Conservation (phyloP, 2,797 vertebrate species). For the Manis javanica region DNA sequence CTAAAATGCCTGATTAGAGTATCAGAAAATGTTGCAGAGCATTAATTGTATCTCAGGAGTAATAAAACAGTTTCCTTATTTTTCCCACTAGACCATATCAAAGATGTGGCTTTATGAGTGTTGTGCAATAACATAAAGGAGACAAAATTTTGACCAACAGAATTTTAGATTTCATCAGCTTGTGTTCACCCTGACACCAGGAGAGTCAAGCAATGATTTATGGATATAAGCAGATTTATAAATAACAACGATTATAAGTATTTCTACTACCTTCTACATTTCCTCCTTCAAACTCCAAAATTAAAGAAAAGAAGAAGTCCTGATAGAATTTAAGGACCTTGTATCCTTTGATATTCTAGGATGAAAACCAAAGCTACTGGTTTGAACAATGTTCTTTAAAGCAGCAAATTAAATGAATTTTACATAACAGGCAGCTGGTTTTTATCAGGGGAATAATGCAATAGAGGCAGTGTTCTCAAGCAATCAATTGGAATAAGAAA, state of each 20-base stretch:
- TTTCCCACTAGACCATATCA: neutral
- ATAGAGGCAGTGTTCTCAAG: slow-evolving; percentile 14
- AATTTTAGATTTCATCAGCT: neutral
- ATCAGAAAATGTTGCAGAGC: neutral
- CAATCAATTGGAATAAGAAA: slow-evolving; percentile 56
- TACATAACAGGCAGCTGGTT: slow-evolving; percentile 25
- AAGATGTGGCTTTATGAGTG: neutral
- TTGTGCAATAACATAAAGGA: neutral
- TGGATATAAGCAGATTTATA: neutral
- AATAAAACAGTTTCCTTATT: neutral
- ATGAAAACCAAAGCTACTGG: slow-evolving; percentile 53
- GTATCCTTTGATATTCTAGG: slow-evolving; percentile 52
- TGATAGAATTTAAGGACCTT: neutral
- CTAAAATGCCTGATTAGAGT: neutral
- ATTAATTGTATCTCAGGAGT: neutral
- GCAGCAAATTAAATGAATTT: slow-evolving; percentile 58
- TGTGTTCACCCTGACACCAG: neutral
- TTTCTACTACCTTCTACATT: neutral
- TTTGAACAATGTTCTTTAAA: slow-evolving; percentile 52
- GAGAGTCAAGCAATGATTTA: neutral
- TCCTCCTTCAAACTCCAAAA: neutral
- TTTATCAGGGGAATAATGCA: slow-evolving; percentile 52
- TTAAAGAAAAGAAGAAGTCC: neutral
- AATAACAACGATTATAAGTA: neutral
- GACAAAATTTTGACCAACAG: neutral